These are phyloP conservation scores for Coregonus suidteri DNA, from an alignment of 2,797 vertebrate genomes.

Conservation along the genomic window DNA sequence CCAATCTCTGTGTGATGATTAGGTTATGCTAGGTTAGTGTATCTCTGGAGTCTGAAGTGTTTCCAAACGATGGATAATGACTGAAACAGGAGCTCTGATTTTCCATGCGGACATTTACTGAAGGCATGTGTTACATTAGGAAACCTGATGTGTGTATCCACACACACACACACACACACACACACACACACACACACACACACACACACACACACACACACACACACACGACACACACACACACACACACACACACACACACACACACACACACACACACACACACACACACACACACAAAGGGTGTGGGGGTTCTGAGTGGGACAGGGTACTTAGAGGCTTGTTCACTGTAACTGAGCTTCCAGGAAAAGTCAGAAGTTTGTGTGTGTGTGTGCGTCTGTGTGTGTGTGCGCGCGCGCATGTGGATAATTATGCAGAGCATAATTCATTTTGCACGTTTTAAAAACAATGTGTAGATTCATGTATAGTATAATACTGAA, in stretches of 20 bases:
- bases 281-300: conserved; percentile 13
- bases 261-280: conserved; percentile 24
- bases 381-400: no score
- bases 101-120: no score
- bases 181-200: conserved; percentile 3
- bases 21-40: conserved; percentile 64
- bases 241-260: conserved; percentile 5
- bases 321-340: not conserved
- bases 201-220: not conserved
- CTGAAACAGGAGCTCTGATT: conserved; percentile 68
- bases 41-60: conserved; percentile 55
- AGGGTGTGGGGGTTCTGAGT: conserved; percentile 8
- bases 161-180: no score
- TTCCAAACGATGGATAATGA: conserved; percentile 65
- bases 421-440: no score
- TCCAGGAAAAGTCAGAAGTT: not conserved
- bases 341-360: not conserved
- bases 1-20: conserved; percentile 44
- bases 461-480: no score
- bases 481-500: no score
- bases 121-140: conserved; percentile 38
- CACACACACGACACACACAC: conserved; percentile 7
- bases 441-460: no score
- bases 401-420: no score
- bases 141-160: no score